Evolutionary conservation across 2,888 invertebrate genomes (phyloP), one percentile per base, ranked within the genome.

Genomic region (Noctua comes): DNA sequence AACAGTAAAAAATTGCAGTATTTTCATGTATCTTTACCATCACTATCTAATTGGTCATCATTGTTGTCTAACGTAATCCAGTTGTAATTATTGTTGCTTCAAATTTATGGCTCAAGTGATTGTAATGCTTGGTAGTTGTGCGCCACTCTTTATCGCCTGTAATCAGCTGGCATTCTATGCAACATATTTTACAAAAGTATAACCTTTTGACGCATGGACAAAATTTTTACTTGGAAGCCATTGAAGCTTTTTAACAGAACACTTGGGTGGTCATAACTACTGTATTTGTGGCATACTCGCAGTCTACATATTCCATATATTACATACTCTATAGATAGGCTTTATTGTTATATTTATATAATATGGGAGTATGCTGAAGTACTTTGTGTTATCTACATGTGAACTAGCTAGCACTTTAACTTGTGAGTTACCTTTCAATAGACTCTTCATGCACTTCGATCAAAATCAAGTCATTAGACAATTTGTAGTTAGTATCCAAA

Each of bases 1-100:
- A 59, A 16, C 6, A 95, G 94, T 96, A 95, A 91, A 91, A 73
- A 13, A 43, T 40, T 62, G 46, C 89, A 89, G 88, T 89, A 89
- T 89, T 88, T 81, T 83, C 80, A 75, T 77, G 40, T 76, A 75
- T 76, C 68, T 70, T 74, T 68, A 73, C 72, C 80, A 77, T 88
- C 84, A 84, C 75, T 83, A 77, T 89, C 87, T 87, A 87, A 89
- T 87, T 89, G 89, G 88, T 88, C 76, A 68, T 83, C 66, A 66
- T 81, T 84, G 82, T 84, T 82, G 79, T 88, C 70, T 88, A 79
- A 80, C 51, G 46, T 79, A 76, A 71, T 81, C 80, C 73, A 79
- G 68, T 66, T 79, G 73, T 72, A 80, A 88, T 79, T 82, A 83
- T 87, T 86, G 51, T 73, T 80, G 79, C 70, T 85, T 82, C 70